These are phyloP conservation scores for Aspiorhynchus laticeps DNA, from an alignment of 2,113 vertebrate species.

Conservation along the genomic window DNA sequence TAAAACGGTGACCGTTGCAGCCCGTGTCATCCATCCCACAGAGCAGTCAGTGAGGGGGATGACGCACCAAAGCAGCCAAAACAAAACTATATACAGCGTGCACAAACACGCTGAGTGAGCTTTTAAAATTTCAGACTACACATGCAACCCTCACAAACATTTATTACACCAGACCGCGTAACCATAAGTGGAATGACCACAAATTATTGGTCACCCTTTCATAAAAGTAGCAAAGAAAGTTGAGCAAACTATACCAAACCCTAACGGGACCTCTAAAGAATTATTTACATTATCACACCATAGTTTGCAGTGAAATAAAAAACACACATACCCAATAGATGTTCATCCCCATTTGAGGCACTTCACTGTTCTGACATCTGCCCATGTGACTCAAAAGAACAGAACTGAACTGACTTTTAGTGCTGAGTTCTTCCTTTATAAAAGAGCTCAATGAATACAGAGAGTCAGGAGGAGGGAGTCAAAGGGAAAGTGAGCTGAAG, in stretches of 20 bases:
- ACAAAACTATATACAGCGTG: slow-evolving; percentile 20
- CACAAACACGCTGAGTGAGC: neutral
- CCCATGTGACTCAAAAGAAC: neutral
- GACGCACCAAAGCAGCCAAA: slow-evolving; percentile 19
- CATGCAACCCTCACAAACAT: neutral
- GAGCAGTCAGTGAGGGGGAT: neutral
- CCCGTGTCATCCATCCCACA: neutral
- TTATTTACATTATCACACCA: neutral
- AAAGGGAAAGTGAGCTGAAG: slow-evolving; percentile 25
- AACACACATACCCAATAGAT: neutral
- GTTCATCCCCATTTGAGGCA: neutral
- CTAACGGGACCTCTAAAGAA: neutral
- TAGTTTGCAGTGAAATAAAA: neutral
- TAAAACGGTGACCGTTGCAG: neutral
- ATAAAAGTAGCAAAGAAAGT: slow-evolving; percentile 17
- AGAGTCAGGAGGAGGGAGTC: slow-evolving; percentile 10
- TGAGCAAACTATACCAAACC: neutral
- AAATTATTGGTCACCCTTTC: neutral
- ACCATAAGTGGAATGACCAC: neutral
- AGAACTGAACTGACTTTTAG: slow-evolving; percentile 24
- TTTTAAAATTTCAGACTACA: neutral
- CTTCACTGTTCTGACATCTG: neutral
- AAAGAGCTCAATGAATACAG: slow-evolving; percentile 40
- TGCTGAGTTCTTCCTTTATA: slow-evolving; percentile 68
- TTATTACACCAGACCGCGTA: neutral